Conservation (phyloP, 2,888 invertebrate species). For the Drosophila siamana region DNA sequence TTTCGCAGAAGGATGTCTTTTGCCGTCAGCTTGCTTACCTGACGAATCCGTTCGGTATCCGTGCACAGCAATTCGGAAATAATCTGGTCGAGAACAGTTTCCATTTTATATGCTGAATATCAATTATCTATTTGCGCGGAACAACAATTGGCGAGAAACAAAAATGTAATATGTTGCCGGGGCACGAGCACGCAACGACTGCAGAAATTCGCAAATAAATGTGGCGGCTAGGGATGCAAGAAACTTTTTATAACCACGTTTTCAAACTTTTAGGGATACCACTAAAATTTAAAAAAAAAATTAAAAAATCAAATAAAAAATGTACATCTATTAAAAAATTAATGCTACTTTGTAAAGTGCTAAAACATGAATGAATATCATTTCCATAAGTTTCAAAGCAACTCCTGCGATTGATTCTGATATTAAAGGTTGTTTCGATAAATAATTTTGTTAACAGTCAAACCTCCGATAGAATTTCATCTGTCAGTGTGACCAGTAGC, state of each 20-base stretch:
- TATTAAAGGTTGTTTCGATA: neutral
- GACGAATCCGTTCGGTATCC: conserved; percentile 87
- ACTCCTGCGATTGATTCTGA: neutral
- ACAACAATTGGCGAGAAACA: conserved; percentile 21
- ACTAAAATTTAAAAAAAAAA: neutral
- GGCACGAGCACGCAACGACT: conserved; percentile 28
- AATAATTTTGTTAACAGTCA: neutral
- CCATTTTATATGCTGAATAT: conserved; percentile 48
- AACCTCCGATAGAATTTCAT: conserved; percentile 6
- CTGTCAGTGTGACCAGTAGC: conserved; percentile 35
- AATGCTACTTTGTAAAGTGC: neutral
- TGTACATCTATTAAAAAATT: neutral
- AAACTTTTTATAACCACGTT: conserved; percentile 11
- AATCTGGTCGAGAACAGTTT: conserved; percentile 87
- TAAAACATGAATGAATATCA: neutral
- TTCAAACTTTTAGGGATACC: conserved; percentile 16
- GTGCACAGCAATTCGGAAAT: conserved; percentile 87
- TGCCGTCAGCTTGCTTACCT: conserved; percentile 86
- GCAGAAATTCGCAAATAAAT: conserved; percentile 35
- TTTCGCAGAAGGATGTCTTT: neutral
- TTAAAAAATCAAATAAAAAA: neutral
- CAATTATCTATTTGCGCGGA: conserved; percentile 6
- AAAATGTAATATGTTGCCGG: conserved; percentile 39
- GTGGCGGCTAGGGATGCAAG: conserved; percentile 42
- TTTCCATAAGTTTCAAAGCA: neutral